Base-by-base conservation (phyloP, 2,888 invertebrate genomes). In the Steromphala cineraria region DNA sequence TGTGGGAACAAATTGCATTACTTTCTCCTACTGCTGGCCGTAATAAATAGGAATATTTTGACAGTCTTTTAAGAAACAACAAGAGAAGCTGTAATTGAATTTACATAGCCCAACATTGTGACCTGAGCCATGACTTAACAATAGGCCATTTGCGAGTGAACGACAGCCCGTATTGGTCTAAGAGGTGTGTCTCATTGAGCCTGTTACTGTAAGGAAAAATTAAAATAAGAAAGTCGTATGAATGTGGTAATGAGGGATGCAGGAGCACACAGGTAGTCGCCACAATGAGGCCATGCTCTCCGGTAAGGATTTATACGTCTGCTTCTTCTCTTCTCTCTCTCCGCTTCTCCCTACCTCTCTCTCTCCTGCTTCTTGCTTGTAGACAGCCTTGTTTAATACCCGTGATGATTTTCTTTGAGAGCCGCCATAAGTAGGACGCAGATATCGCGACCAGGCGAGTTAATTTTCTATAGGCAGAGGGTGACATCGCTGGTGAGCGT, bases 141-240 rank as follows among this genome's bases (percentile, higher is more conserved):
- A 87, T 88, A 85, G 84, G 78, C 83, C 76, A 84, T 89, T 86
- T 85, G 87, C 83, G 82, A 83, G 84, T 85, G 85, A 86, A 85
- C 85, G 85, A 87, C 86, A 86, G 85, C 85, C 87, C 84, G 84
- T 86, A 87, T 88, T 86, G 88, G 89, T 86, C 85, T 89, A 87
- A 84, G 84, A 88, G 87, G 86, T 87, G 83, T 86, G 87, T 84
- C 85, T 86, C 85, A 86, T 86, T 87, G 85, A 87, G 83, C 84
- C 77, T 76, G 82, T 80, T 85, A 83, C 82, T 81, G 83, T 83
- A 81, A 83, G 84, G 85, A 80, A 83, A 87, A 87, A 87, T 86
- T 86, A 86, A 87, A 89, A 88, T 87, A 87, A 87, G 88, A 87
- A 89, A 87, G 86, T 87, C 82, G 83, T 80, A 82, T 84, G 82